Base-by-base conservation (phyloP, 2,113 vertebrate species). In the Sciurus niger region DNA sequence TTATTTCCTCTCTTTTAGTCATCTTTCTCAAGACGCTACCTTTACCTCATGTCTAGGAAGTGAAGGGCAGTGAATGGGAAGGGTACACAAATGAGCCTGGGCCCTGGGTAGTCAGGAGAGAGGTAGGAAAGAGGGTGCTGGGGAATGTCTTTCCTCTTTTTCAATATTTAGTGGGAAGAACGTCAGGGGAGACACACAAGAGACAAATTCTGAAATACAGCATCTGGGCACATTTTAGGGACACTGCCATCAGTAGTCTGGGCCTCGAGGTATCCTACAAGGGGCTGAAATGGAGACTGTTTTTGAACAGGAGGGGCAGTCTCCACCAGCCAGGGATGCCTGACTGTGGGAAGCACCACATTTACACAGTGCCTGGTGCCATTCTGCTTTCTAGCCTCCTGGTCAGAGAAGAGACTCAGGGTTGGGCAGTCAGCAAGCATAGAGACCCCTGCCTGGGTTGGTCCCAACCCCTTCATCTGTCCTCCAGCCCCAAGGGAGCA, bases 401-500 rank as follows among this genome's bases (percentile, higher is more conserved):
- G 0, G 0, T n/a, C 3, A 8, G 51, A 90, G 37, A 67, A 46
- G 63, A 25, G 4, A 32, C 6, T 17, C 8, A 32, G 72, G 67
- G 78, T 37, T n/a, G 25, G 86, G 85, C 12, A 16, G 25, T 34
- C 14, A n/a, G 68, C 1, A 6, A 17, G 34, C 67, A 40, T 77
- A 30, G 74, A 40, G 24, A 5, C 48, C 37, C 16, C 20, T 8
- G 1, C 37, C 28, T 6, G 28, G 12, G 4, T 55, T 55, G 18
- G 22, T 37, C 30, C 3, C 28, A 51, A 2, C 4, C 1, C n/a
- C 28, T 34, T 17, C 74, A 34, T 68, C 25, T 3, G 73, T 6
- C 28, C 51, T 67, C 51, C 1, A 46, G 46, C 18, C n/a, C 18
- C 2, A 12, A 0, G 24, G 70, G 0, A 11, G 51, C 6, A 37